Conservation (phyloP, 2,113 vertebrate genomes). For the Brachypodius melanocephalos region DNA sequence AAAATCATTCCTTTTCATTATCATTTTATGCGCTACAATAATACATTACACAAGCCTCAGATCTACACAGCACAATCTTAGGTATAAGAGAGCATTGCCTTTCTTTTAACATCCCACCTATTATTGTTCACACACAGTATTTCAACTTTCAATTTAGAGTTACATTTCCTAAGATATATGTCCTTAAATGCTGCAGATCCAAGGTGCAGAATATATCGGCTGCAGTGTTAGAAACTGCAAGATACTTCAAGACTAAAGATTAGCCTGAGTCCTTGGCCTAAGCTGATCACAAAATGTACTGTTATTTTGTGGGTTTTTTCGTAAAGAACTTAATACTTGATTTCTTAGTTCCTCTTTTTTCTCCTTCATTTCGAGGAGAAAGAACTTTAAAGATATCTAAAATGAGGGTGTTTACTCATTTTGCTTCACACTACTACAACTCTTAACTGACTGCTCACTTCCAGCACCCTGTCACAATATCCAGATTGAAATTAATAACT, state of each 20-base stretch:
- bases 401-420: not conserved
- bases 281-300: not conserved
- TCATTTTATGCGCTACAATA: not conserved
- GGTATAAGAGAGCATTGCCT: not conserved
- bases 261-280: not conserved
- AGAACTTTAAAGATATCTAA: not conserved
- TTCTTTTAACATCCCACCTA: not conserved
- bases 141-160: not conserved
- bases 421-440: not conserved
- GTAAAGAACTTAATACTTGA: not conserved
- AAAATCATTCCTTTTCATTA: not conserved
- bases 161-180: not conserved
- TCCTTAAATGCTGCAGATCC: not conserved
- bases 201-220: not conserved
- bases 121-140: not conserved
- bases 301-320: not conserved
- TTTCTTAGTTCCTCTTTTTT: not conserved
- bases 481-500: not conserved
- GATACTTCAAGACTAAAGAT: not conserved
- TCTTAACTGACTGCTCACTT: not conserved
- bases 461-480: fast-evolving
- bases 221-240: not conserved
- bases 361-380: not conserved
- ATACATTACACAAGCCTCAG: not conserved
- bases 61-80: not conserved